Conservation (phyloP, 2,797 vertebrate genomes). For the Danio albolineatus region DNA sequence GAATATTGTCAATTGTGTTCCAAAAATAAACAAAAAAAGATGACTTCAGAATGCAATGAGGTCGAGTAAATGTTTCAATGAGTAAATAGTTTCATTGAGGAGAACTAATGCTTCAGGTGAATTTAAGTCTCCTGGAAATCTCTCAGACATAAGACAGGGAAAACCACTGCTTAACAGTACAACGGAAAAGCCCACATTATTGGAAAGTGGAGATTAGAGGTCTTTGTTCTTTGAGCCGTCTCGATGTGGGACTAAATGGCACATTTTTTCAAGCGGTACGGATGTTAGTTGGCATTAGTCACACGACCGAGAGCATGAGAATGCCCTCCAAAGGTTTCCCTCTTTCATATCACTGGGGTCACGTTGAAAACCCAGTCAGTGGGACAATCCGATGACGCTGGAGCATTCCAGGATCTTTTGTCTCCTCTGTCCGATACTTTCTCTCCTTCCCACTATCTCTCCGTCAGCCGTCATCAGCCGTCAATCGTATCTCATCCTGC, state of each 20-base stretch:
- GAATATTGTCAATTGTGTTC: too few species aligned
- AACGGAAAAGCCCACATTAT: constrained; percentile 20
- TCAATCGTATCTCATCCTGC: constrained; percentile 58
- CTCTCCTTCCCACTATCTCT: constrained; percentile 41
- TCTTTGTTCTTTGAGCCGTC: constrained; percentile 20
- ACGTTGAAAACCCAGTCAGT: constrained; percentile 66
- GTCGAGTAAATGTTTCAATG: too few species aligned
- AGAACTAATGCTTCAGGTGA: too few species aligned
- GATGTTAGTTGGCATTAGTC: constrained; percentile 36
- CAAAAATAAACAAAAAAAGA: too few species aligned
- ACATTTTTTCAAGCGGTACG: not conserved
- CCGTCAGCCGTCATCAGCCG: constrained; percentile 11
- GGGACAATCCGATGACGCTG: constrained; percentile 72
- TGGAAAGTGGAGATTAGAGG: constrained; percentile 1
- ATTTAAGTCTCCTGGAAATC: too few species aligned
- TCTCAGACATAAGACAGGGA: not conserved
- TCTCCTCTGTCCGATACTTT: constrained; percentile 60
- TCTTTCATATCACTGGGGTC: constrained; percentile 66
- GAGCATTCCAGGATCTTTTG: constrained; percentile 74
- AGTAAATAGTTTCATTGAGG: too few species aligned
- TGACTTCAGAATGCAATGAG: too few species aligned
- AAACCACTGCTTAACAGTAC: constrained; percentile 25
- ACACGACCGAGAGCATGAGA: constrained; percentile 29
- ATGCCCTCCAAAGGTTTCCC: constrained; percentile 65
- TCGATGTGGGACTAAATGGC: constrained; percentile 16